These are phyloP conservation scores for Apis mellifera DNA, from an alignment of 1,140 invertebrate species.

Conservation along the genomic window Amel_HAv3.1 CM009933.2:3374501-3375000, in stretches of 20 bases:
- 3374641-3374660: slow-evolving; percentile 71
- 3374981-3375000: slow-evolving; percentile 14
- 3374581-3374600: background rate
- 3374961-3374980: slow-evolving; percentile 44
- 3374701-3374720: no score
- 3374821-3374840: slow-evolving; percentile 74
- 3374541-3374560: background rate
- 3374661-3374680: slow-evolving; percentile 74
- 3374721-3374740: background rate
- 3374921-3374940: background rate
- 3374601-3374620: background rate
- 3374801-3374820: slow-evolving; percentile 15
- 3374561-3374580: background rate
- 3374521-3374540: background rate
- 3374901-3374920: background rate
- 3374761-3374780: slow-evolving; percentile 45
- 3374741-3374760: slow-evolving; percentile 45
- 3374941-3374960: background rate
- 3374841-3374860: slow-evolving; percentile 77
- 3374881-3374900: slow-evolving; percentile 9
- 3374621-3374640: slow-evolving; percentile 47
- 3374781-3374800: slow-evolving; percentile 43
- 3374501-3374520: background rate
- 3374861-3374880: slow-evolving; percentile 78
- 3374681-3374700: slow-evolving; percentile 40